Conservation (phyloP, 2,113 vertebrate genomes). For the Brevimyrus niger region DNA sequence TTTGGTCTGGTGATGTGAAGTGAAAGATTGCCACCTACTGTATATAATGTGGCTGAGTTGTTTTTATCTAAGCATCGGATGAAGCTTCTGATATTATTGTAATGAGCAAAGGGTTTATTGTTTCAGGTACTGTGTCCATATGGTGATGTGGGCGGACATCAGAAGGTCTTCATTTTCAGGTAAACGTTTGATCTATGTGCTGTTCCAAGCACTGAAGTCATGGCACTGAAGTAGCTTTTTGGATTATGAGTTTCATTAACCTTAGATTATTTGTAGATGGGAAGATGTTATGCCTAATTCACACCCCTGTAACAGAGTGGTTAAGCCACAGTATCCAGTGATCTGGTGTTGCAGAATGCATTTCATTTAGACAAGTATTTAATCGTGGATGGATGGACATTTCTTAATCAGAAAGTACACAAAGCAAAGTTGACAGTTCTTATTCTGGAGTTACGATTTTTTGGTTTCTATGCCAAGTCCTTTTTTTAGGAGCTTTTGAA, state of each 20-base stretch:
- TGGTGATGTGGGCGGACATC: background rate
- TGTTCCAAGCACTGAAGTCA: background rate
- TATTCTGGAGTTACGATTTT: background rate
- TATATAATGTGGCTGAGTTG: background rate
- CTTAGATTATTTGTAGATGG: background rate
- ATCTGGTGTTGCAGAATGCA: background rate
- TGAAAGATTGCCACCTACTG: background rate
- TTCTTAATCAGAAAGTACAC: background rate
- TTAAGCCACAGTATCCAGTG: background rate
- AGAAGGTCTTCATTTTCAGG: background rate
- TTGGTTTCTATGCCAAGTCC: background rate
- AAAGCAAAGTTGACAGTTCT: background rate
- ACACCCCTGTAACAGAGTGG: background rate
- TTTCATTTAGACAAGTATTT: background rate
- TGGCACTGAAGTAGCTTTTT: background rate
- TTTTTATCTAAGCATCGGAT: background rate
- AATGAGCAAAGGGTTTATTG: background rate
- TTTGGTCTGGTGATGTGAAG: background rate
- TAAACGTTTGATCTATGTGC: background rate
- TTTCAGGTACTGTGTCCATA: background rate
- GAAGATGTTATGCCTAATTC: background rate
- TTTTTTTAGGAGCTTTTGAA: conserved; percentile 4
- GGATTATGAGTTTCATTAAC: background rate
- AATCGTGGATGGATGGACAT: background rate
- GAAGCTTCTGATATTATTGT: background rate